Evolutionary conservation across 2,113 vertebrate genomes (phyloP).

Genomic region (Rattus rattus): DNA sequence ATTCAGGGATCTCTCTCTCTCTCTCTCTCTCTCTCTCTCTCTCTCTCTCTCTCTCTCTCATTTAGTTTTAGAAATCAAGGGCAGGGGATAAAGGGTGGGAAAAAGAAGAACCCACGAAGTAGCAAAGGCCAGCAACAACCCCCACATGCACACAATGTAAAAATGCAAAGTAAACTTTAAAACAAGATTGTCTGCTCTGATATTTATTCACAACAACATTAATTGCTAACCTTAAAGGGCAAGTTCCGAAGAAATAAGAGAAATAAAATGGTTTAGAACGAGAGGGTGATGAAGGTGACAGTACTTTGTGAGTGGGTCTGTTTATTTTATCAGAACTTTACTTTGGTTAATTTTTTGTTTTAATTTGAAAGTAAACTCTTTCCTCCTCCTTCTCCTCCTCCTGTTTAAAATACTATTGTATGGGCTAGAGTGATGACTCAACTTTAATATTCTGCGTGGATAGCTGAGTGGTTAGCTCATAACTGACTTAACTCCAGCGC

Average conservation of each 20-base stretch:
- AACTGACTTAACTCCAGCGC: background rate
- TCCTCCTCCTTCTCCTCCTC: background rate
- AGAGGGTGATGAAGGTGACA: background rate
- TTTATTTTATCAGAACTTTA: background rate
- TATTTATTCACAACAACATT: background rate
- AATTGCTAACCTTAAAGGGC: background rate
- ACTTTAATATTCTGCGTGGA: background rate
- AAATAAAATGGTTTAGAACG: background rate
- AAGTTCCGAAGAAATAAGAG: conserved; percentile 8
- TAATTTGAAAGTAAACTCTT: background rate
- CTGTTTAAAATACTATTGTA: background rate
- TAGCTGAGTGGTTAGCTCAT: background rate
- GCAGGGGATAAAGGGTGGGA: too few species aligned
- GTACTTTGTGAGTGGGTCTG: background rate
- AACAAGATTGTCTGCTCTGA: background rate
- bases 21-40: too few species aligned
- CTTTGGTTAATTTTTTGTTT: background rate
- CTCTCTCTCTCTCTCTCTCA: too few species aligned
- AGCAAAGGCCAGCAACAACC: too few species aligned
- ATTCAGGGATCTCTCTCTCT: too few species aligned
- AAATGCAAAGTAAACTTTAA: background rate
- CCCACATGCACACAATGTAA: background rate
- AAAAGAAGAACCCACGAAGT: too few species aligned
- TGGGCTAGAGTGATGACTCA: background rate
- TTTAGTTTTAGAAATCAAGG: too few species aligned